Percentiles rank a stretch among this genome's conserved stretches.
Evolutionary conservation across 2,113 vertebrate genomes (phyloP).

Genomic region (Saiga tatarica): DNA sequence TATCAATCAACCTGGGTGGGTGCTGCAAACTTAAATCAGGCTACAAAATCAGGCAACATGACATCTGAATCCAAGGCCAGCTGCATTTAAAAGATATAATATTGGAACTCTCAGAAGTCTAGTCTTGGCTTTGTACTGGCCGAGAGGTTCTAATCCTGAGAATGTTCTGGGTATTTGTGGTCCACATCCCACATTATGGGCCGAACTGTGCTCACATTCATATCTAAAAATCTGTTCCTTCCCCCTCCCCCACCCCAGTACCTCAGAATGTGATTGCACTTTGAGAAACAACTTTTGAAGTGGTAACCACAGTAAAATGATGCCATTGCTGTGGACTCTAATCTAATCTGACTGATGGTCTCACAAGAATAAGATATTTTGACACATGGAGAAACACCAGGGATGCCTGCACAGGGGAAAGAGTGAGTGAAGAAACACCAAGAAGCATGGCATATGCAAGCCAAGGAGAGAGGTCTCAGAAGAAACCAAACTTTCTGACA

Average conservation of each 20-base stretch:
- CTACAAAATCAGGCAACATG: background rate
- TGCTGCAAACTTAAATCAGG: background rate
- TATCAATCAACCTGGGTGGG: background rate
- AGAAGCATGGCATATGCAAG: background rate
- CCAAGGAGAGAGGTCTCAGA: background rate
- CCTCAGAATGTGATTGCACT: background rate
- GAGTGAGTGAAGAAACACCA: background rate
- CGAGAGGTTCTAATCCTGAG: background rate
- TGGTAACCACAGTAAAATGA: background rate
- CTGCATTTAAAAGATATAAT: background rate
- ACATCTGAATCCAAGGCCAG: background rate
- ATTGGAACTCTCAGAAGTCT: background rate
- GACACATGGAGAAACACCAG: background rate
- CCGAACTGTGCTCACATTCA: background rate
- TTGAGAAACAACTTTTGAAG: background rate
- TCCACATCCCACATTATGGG: background rate
- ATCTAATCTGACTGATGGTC: background rate
- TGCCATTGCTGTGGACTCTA: background rate
- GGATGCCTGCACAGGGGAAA: background rate
- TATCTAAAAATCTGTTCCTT: background rate
- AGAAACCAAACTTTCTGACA: background rate
- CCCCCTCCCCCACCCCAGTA: fast-evolving
- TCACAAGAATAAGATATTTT: background rate
- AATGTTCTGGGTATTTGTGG: background rate
- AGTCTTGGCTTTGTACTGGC: background rate